Percentiles rank a stretch among this genome's conserved stretches.
Conservation (phyloP, 2,797 vertebrate species). For the Astyanax mexicanus region DNA sequence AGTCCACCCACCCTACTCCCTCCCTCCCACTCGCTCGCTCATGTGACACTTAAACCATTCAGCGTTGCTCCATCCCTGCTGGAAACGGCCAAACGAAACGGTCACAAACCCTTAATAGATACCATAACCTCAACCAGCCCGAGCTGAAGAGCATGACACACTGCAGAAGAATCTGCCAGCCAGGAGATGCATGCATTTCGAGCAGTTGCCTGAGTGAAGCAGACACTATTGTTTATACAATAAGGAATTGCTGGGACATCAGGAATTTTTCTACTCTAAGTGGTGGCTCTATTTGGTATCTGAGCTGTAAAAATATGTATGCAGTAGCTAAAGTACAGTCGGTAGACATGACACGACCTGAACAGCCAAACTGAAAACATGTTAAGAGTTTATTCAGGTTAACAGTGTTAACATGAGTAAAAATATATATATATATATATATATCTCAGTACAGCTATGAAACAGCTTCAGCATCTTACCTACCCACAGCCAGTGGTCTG, state of each 20-base stretch:
- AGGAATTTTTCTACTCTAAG: conserved; percentile 25
- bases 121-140: conserved; percentile 20
- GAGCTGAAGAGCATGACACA: conserved; percentile 14
- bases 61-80: conserved; percentile 17
- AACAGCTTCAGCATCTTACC: background rate
- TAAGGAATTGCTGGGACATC: conserved; percentile 13
- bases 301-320: background rate
- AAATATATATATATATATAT: no score
- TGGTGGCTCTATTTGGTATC: background rate
- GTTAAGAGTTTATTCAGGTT: background rate
- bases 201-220: conserved; percentile 14
- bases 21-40: conserved; percentile 28
- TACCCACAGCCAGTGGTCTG: no score
- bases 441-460: background rate
- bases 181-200: conserved; percentile 10
- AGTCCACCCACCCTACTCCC: background rate
- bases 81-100: conserved; percentile 34
- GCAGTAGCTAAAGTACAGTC: background rate
- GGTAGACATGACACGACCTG: background rate
- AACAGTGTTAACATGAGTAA: background rate
- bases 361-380: no score
- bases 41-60: conserved; percentile 36
- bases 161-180: conserved; percentile 10
- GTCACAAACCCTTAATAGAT: conserved; percentile 49
- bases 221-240: conserved; percentile 40